Evolutionary conservation across 2,797 vertebrate genomes (phyloP), one percentile per base, ranked within the genome.

Genomic region (Hybognathus amarus): DNA sequence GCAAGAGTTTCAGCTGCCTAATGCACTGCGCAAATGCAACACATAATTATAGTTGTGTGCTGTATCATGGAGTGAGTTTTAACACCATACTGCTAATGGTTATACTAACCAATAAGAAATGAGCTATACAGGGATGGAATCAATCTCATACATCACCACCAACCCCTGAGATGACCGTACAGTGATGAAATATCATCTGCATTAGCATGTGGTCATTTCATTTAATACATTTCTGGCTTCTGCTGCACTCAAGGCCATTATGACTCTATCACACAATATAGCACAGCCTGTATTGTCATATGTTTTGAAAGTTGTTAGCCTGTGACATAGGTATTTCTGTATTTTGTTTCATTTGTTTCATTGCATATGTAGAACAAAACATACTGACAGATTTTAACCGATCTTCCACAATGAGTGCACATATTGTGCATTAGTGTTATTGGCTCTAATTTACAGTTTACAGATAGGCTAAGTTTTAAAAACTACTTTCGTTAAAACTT

Each of bases 1-100:
- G 76, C 76, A 47, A 40, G 13, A 20, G 47, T 40, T 71, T 47
- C 68, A 61, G n/a, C 68, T 70, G 67, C 79, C 30, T 61, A 61
- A 61, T 71, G 54, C 56, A 81, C 17, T 61, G 68, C 40, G 18
- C n/a, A 27, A 40, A 18, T 45, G 52, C 18, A 27, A 15, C 36
- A n/a, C 45, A 30, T 54, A 56, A 24, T 68, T 33, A 33, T 33
- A 33, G 30, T 33, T 33, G 2, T 42, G 42, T 61, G 54, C 36
- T 27, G 5, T 15, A 20, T 77, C 9, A 42, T 42, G 22, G 74
- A 27, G 36, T 11, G 54, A 76, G 74, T 27, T 61, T 76, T 76
- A 42, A 13, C 54, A 61, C 22, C 36, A 3, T 27, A 40, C 52
- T 76, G 54, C 36, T 76, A 77, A 61, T 61, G 74, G 54, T 20